Conservation (phyloP, 2,113 vertebrate genomes). For the Grammomys surdaster region DNA sequence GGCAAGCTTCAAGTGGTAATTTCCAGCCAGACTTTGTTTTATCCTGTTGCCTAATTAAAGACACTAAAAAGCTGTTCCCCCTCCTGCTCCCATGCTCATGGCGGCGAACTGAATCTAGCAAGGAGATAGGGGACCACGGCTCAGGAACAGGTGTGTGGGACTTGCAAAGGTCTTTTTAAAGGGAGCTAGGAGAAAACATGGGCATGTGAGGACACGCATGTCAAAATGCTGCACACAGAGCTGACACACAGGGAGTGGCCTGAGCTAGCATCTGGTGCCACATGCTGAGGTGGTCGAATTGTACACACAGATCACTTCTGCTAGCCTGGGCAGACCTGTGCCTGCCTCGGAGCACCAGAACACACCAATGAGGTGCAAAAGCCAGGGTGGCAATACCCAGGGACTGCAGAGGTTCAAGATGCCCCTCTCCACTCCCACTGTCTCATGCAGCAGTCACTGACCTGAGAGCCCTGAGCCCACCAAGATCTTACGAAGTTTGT, state of each 20-base stretch:
- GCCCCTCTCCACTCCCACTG: neutral
- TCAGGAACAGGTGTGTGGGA: neutral
- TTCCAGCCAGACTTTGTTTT: constrained; percentile 77
- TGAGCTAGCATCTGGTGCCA: neutral
- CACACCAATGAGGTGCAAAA: fast-evolving
- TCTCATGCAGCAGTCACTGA: neutral
- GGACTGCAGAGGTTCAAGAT: neutral
- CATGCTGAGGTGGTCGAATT: neutral
- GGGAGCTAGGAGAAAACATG: neutral
- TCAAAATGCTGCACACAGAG: neutral
- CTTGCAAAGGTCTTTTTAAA: neutral
- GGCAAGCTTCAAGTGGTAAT: constrained; percentile 56
- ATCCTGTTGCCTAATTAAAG: constrained; percentile 78
- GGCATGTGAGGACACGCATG: fast-evolving
- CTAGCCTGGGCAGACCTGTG: neutral
- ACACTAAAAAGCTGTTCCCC: constrained; percentile 68
- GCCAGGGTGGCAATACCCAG: neutral
- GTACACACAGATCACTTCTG: neutral
- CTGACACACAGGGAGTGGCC: neutral
- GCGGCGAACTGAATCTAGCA: constrained; percentile 31
- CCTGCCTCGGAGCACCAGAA: neutral
- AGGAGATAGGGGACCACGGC: neutral
- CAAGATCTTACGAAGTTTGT: neutral
- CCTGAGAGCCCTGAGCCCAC: neutral
- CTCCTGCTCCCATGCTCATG: constrained; percentile 48